Conservation (phyloP, 2,888 invertebrate genomes). For the Cataglyphis altisquamis region DNA sequence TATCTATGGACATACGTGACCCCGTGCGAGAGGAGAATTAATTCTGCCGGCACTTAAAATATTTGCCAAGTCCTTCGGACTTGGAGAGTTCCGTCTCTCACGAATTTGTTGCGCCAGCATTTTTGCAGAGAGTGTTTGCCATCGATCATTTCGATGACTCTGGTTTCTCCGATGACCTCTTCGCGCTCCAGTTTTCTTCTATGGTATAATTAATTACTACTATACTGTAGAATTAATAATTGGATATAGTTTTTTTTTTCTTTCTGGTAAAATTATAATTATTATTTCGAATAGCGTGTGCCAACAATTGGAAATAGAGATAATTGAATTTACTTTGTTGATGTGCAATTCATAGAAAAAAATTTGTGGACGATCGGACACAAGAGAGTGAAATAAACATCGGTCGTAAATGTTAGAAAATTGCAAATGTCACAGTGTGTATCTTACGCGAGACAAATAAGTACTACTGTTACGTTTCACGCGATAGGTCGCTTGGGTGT, state of each 20-base stretch:
- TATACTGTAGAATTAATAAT: constrained; percentile 7
- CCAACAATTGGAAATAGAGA: background rate
- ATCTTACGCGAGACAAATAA: constrained; percentile 50
- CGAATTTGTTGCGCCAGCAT: constrained; percentile 30
- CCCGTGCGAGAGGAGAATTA: constrained; percentile 52
- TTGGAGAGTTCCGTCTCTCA: constrained; percentile 15
- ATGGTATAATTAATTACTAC: constrained; percentile 61
- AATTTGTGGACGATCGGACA: background rate
- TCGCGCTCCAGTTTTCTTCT: constrained; percentile 2
- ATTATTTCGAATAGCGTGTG: background rate
- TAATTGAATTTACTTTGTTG: background rate
- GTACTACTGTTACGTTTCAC: constrained; percentile 24
- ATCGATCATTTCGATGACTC: background rate
- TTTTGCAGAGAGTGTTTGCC: background rate
- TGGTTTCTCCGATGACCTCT: background rate
- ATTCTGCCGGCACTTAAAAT: constrained; percentile 53
- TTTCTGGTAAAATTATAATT: background rate
- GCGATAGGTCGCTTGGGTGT: constrained; percentile 66
- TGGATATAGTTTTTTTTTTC: background rate
- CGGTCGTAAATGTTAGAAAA: constrained; percentile 18
- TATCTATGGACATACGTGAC: constrained; percentile 22
- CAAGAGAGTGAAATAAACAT: constrained; percentile 11
- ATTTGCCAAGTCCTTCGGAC: constrained; percentile 43
- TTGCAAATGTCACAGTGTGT: constrained; percentile 45
- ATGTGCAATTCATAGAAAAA: background rate